Evolutionary conservation across 2,113 vertebrate genomes (phyloP).

Genomic region (Bubo bubo): DNA sequence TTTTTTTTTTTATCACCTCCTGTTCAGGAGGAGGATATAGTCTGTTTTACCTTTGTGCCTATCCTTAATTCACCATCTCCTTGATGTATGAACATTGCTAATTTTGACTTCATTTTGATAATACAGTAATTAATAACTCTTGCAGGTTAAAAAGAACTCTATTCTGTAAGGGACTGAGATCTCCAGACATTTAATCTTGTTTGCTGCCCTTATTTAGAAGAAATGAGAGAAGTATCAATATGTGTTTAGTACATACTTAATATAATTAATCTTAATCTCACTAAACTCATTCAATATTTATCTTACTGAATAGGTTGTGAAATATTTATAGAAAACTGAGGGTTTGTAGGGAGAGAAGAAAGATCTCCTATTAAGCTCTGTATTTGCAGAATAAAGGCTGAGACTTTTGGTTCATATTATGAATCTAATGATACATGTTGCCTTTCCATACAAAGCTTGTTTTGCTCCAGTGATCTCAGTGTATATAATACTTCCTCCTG

Average conservation of each 20-base stretch:
- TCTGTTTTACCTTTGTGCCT: neutral
- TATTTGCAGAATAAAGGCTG: neutral
- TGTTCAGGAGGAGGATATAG: neutral
- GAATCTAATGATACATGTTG: neutral
- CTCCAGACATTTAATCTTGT: neutral
- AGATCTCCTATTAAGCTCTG: neutral
- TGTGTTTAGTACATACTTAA: neutral
- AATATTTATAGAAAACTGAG: neutral
- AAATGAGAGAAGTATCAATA: neutral
- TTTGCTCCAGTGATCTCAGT: neutral
- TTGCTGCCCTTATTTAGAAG: neutral
- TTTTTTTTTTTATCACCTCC: neutral
- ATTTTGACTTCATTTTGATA: neutral
- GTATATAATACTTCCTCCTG: neutral
- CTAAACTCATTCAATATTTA: neutral
- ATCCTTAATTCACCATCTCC: neutral
- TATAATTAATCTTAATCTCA: neutral
- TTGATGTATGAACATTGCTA: neutral
- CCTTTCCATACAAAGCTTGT: neutral
- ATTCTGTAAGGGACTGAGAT: neutral
- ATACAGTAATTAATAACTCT: neutral
- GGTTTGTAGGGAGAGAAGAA: neutral
- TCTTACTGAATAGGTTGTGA: neutral
- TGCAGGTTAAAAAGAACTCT: neutral
- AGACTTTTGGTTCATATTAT: neutral